These are phyloP conservation scores for Rosalia funebris DNA, from an alignment of 2,888 invertebrate genomes.

Conservation along the genomic window DNA sequence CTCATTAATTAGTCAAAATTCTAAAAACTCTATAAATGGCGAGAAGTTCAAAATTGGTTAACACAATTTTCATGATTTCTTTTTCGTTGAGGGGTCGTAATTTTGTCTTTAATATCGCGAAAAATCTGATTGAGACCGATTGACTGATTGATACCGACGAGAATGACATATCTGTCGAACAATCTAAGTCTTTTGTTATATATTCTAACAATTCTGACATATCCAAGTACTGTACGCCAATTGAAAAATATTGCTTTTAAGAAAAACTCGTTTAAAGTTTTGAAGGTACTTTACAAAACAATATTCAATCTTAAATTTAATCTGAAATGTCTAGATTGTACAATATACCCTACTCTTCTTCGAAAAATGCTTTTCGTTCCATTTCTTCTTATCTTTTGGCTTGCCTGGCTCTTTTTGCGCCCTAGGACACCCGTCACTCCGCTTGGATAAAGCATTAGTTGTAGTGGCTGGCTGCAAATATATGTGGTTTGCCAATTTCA, in stretches of 20 bases:
- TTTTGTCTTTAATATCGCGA: neutral
- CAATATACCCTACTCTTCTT: neutral
- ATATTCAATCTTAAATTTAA: neutral
- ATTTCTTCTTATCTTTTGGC: no score
- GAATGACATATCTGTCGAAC: neutral
- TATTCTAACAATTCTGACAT: neutral
- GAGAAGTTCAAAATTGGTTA: neutral
- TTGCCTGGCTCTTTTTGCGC: no score
- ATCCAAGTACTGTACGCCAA: neutral
- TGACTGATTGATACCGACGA: neutral
- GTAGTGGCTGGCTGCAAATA: no score
- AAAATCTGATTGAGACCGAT: neutral
- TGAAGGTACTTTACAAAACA: neutral
- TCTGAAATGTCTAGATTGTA: neutral
- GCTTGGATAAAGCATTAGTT: no score
- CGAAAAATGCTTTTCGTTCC: no score
- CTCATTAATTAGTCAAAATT: neutral
- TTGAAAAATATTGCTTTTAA: neutral
- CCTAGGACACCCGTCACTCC: no score
- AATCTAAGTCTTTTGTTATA: neutral
- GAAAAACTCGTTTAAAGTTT: neutral
- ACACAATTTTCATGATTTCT: neutral
- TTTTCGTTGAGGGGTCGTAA: neutral
- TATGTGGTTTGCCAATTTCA: no score
- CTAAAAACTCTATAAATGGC: neutral